These are phyloP conservation scores for Drosophila teissieri DNA, from an alignment of 1,140 invertebrate genomes.

Conservation along the genomic window DNA sequence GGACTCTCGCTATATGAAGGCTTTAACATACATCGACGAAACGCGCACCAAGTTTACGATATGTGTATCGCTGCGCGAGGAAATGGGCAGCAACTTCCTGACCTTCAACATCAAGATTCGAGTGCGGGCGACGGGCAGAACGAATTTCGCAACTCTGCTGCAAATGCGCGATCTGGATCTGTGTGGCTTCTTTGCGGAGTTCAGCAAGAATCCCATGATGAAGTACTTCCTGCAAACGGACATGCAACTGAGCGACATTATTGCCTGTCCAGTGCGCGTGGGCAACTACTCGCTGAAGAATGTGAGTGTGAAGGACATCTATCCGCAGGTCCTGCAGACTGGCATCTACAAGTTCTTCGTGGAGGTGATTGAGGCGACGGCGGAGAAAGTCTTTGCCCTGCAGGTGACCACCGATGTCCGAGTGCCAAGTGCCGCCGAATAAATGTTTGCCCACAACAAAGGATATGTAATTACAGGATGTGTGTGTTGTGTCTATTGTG, in stretches of 20 bases:
- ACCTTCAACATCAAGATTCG: constrained; percentile 56
- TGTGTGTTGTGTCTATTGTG: not conserved
- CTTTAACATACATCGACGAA: constrained; percentile 6
- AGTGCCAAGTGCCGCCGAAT: constrained; percentile 7
- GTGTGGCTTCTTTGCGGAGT: constrained; percentile 48
- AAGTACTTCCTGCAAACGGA: constrained; percentile 34
- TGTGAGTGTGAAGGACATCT: constrained; percentile 31
- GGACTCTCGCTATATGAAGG: constrained; percentile 49
- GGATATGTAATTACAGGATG: constrained; percentile 58
- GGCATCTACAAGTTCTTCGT: constrained; percentile 67
- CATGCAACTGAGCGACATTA: constrained; percentile 26
- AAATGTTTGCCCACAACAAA: constrained; percentile 37
- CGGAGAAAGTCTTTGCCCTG: constrained; percentile 67
- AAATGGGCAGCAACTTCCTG: constrained; percentile 66
- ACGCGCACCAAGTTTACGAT: constrained; percentile 45
- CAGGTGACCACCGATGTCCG: constrained; percentile 55
- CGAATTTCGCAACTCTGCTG: constrained; percentile 25
- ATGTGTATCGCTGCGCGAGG: constrained; percentile 16
- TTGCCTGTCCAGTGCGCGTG: constrained; percentile 46
- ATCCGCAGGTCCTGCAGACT: constrained; percentile 31
- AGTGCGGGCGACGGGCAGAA: not conserved
- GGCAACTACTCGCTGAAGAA: constrained; percentile 53
- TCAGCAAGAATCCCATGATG: constrained; percentile 26
- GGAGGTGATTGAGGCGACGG: constrained; percentile 57
- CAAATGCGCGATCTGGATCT: constrained; percentile 47